Evolutionary conservation across 2,797 vertebrate genomes (phyloP), one percentile per base, ranked within the genome.

Genomic region (Alectoris magna): DNA sequence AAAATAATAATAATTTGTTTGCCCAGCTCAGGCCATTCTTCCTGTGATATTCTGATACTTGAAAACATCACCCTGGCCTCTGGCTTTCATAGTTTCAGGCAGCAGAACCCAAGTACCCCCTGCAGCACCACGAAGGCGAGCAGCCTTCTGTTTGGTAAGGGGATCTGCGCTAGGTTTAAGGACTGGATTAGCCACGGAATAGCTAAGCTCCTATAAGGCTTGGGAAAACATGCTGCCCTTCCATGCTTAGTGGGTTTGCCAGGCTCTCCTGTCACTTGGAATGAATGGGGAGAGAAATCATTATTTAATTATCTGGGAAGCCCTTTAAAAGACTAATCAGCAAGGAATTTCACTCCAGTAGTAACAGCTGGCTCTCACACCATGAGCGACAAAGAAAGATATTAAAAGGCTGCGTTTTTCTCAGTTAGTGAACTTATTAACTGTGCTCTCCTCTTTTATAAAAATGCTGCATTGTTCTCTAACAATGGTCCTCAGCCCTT

Each of bases 301-400:
- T 96, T 96, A 95, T 96, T 96, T 96, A 95, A 95, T 96, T 96
- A 95, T 96, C 94, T 90, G 92, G 87, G 96, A 95, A 95, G 83
- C 85, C 92, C 95, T 96, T 93, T 92, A 96, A 95, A 91, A 95
- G 92, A 95, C 96, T 95, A 96, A 96, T 96, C 95, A 95, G 83
- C 89, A 79, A 96, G 94, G 95, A 96, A 96, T 96, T 96, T 95
- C 94, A 82, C 92, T 96, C 92, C 94, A 95, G 93, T 93, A 93
- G 93, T 95, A 96, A 95, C 95, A 96, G 95, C 93, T 96, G 95
- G 94, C 92, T 92, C 94, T 96, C 95, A 88, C 94, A 93, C 80
- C 62, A 92, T 91, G 93, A 95, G 91, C 86, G 93, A 96, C 94
- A 96, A 90, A 94, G 94, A 92, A 31, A 95, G 92, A 96, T 95